Evolutionary conservation across 2,888 invertebrate genomes (phyloP).

Genomic region (Leptopterna dolabrata): DNA sequence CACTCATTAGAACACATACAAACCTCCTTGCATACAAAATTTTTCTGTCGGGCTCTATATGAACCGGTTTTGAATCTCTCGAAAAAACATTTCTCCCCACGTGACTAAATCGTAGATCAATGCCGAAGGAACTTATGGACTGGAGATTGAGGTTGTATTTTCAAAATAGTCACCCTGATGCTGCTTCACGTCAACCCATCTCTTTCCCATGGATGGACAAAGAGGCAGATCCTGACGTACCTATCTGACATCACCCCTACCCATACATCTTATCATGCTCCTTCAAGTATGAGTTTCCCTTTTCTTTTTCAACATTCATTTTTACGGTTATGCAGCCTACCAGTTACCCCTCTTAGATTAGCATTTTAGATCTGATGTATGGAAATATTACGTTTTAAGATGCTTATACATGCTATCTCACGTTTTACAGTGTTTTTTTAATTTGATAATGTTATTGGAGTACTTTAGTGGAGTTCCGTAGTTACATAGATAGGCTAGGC

Average conservation of each 20-base stretch:
- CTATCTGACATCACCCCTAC: conserved; percentile 5
- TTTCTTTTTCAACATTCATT: conserved; percentile 6
- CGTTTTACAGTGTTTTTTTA: background rate
- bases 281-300: conserved; percentile 13
- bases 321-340: conserved; percentile 36
- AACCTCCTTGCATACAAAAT: conserved; percentile 26
- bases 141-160: conserved; percentile 29
- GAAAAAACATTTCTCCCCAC: background rate
- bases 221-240: background rate
- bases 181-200: background rate
- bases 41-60: background rate
- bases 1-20: conserved; percentile 36
- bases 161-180: background rate
- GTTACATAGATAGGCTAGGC: background rate
- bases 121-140: background rate
- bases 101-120: background rate
- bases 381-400: conserved; percentile 27
- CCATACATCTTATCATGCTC: conserved; percentile 11
- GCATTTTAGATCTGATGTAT: conserved; percentile 30
- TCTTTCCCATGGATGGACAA: background rate
- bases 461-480: conserved; percentile 28
- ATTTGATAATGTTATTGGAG: background rate
- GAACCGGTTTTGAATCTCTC: background rate
- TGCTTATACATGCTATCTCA: conserved; percentile 19
- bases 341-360: conserved; percentile 18